These are phyloP conservation scores for Penelope pileata DNA, from an alignment of 2,113 vertebrate genomes.

Conservation along the genomic window DNA sequence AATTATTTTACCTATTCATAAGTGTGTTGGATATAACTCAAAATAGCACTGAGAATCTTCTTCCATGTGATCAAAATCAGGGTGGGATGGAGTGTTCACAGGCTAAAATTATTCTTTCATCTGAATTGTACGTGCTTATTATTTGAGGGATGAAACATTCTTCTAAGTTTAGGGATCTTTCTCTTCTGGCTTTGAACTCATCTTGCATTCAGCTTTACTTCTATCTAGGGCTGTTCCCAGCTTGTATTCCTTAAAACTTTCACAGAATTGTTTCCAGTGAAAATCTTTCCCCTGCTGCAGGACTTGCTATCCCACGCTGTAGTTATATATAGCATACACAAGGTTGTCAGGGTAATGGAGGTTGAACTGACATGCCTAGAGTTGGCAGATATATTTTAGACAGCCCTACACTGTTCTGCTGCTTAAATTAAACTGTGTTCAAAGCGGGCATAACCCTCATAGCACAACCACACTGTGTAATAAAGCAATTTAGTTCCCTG, in stretches of 20 bases:
- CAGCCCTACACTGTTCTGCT: constrained; percentile 1
- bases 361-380: constrained; percentile 26
- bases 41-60: not conserved
- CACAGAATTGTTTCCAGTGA: constrained; percentile 14
- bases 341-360: constrained; percentile 32
- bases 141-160: not conserved
- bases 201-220: not conserved
- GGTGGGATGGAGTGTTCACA: not conserved
- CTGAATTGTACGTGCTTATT: not conserved
- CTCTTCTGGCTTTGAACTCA: not conserved
- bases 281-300: not conserved
- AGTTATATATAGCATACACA: constrained; percentile 28
- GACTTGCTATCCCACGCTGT: not conserved
- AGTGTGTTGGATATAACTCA: not conserved
- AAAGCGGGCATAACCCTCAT: not conserved
- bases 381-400: constrained; percentile 47
- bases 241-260: constrained; percentile 10
- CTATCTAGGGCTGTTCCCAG: not conserved
- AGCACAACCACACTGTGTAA: constrained; percentile 9
- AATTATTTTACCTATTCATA: not conserved
- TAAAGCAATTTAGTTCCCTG: not conserved
- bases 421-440: constrained; percentile 41
- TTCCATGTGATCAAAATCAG: not conserved
- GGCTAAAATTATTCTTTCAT: not conserved
- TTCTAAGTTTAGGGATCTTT: not conserved